Base-by-base conservation (phyloP, 1,140 invertebrate genomes). In the Phocides pigmalion region DNA sequence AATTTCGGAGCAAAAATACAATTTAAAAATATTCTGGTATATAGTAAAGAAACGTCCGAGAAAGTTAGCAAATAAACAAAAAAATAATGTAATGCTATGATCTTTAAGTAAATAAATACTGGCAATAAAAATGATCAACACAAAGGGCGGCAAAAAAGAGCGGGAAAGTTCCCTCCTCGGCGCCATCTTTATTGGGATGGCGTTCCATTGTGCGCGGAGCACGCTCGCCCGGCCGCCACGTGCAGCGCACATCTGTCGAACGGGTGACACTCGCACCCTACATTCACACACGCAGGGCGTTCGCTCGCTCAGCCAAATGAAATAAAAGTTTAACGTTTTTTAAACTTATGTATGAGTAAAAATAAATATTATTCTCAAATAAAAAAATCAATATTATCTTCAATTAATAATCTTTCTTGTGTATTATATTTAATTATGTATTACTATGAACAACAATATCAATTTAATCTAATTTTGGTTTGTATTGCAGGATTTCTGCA, bases 221-320 rank as follows among this genome's bases (percentile, higher is more conserved):
- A 68, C 79, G 74, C 51, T 66, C 73, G 72, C 42, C 59, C 37
- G 65, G 28, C 28, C 67, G 85, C 79, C 84, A 88, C 84, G 87
- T 88, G 85, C 84, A 76, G 54, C 72, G 81, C 87, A 87, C 87
- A 90, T 90, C 87, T 90, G 87, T 84, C 84, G 76, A 46, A 59
- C 84, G 79, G 76, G 74, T 75, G 80, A 79, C 81, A 71, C 68
- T 35, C 46, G 76, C 84, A 87, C 82, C 86, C 84, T 84, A 49
- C 63, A 44, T 58, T 62, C 66, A 67, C 68, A 69, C 67, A 76
- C 77, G 47, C 51, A n/a, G 54, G 41, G 64, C 62, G 56, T 63
- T 47, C 46, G 58, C 70, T 69, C 67, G 41, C 20, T 28, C 14
- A 58, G 12, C 53, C 14, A 56, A 44, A 44, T 44, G 22, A n/a